These are phyloP conservation scores for Euwallacea fornicatus DNA, from an alignment of 1,140 invertebrate species.

Conservation along the genomic window DNA sequence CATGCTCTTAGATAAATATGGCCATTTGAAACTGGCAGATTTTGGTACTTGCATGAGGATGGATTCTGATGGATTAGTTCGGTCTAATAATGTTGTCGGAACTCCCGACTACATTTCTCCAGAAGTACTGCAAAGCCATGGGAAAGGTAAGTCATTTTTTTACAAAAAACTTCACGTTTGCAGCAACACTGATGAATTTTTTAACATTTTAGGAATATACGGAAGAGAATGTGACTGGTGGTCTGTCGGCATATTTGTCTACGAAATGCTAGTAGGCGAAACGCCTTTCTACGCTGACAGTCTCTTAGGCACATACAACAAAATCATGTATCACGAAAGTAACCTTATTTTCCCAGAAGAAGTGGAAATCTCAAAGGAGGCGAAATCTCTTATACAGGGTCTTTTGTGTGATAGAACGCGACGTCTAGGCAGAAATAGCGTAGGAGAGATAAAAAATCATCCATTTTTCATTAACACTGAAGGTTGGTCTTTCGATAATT, in stretches of 20 bases:
- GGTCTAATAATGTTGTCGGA: conserved; percentile 96
- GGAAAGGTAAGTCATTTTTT: conserved; percentile 56
- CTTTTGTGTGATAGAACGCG: conserved; percentile 91
- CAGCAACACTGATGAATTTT: neutral
- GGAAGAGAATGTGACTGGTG: conserved; percentile 99
- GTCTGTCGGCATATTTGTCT: conserved; percentile 98
- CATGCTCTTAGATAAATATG: conserved; percentile 92
- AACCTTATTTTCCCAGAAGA: conserved; percentile 94
- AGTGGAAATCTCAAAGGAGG: conserved; percentile 86
- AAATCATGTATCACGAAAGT: conserved; percentile 99
- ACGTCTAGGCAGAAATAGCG: conserved; percentile 89
- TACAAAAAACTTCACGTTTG: neutral
- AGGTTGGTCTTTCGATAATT: conserved; percentile 96
- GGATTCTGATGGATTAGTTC: conserved; percentile 91
- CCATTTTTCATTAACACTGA: conserved; percentile 91
- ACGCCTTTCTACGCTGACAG: conserved; percentile 99
- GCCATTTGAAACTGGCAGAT: conserved; percentile 97
- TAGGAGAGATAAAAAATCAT: conserved; percentile 94
- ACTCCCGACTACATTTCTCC: conserved; percentile 99
- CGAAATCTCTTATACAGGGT: conserved; percentile 91
- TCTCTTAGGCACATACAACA: conserved; percentile 96
- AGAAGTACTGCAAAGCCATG: conserved; percentile 96
- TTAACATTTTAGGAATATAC: conserved; percentile 65
- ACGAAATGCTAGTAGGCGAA: conserved; percentile 99
- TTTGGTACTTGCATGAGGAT: conserved; percentile 99